Evolutionary conservation across 2,888 invertebrate species (phyloP), one percentile per base, ranked within the genome.

Genomic region (Pegoplata infirma): DNA sequence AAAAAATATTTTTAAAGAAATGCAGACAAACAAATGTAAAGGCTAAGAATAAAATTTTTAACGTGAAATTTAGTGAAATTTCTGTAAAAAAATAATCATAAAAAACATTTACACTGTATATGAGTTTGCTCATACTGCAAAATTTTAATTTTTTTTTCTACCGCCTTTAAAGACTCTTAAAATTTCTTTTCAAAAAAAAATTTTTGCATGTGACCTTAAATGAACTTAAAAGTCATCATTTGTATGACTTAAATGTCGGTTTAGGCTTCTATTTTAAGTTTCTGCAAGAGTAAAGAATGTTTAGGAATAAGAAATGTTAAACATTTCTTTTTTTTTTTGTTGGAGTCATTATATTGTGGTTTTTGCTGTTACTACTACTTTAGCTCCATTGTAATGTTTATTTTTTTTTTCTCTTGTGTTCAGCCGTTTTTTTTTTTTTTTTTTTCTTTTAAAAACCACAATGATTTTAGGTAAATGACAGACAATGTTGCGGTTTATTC

Each of bases 401-500:
- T n/a, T n/a, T n/a, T n/a, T n/a, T n/a, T n/a, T n/a, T n/a, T n/a
- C n/a, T n/a, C n/a, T n/a, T n/a, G n/a, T n/a, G n/a, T n/a, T n/a
- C n/a, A n/a, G n/a, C n/a, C n/a, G 36, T 40, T 40, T n/a, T 40
- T 40, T 40, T n/a, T 12, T 10, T n/a, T 40, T 40, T 40, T 40
- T 40, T 40, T 40, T n/a, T 36, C 2, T 36, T 3, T 40, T 40
- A 40, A 40, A 40, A 40, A 12, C 36, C 36, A 40, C 36, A 40
- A 40, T 40, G 36, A n/a, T 40, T 63, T 63, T 47, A 46, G 53
- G 44, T 66, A 40, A 64, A 58, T 73, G 58, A 66, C 56, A 73
- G 58, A 68, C 67, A 68, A 68, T 56, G 56, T 75, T 68, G 75
- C 53, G 68, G 68, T 68, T 75, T 61, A 47, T 64, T 46, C 59